phyloP scores from a whole-genome alignment of 2,797 vertebrate species.

The Tamandua tetradactyla region DNA sequence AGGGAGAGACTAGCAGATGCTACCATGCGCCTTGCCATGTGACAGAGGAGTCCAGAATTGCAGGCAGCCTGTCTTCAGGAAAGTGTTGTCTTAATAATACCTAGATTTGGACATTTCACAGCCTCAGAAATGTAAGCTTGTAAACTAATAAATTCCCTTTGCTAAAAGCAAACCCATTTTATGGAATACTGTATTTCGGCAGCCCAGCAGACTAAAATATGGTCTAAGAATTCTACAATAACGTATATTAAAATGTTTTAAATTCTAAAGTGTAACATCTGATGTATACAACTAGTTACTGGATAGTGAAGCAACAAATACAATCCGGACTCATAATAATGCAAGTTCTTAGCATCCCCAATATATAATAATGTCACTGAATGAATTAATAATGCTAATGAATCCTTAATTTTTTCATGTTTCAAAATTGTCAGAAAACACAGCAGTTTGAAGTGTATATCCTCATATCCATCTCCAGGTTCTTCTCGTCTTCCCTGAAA shows the following conservation, averaged over 20 bases:
- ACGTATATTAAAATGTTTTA: neutral
- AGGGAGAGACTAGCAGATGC: too few species aligned
- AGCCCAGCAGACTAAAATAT: neutral
- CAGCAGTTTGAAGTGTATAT: slow-evolving; percentile 11
- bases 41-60: too few species aligned
- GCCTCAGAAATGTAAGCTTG: too few species aligned
- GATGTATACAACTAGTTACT: neutral
- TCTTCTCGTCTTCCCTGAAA: neutral
- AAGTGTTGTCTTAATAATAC: too few species aligned
- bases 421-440: neutral
- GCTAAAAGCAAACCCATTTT: too few species aligned
- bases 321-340: neutral
- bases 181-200: too few species aligned
- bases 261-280: neutral
- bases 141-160: too few species aligned
- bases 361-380: neutral
- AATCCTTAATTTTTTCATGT: neutral
- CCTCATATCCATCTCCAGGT: neutral
- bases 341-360: neutral
- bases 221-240: neutral
- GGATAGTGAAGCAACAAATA: neutral
- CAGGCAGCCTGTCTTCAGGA: too few species aligned
- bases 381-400: neutral
- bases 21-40: too few species aligned
- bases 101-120: too few species aligned